Evolutionary conservation across 2,797 vertebrate species (phyloP).

Genomic region (Chrosomus eos): DNA sequence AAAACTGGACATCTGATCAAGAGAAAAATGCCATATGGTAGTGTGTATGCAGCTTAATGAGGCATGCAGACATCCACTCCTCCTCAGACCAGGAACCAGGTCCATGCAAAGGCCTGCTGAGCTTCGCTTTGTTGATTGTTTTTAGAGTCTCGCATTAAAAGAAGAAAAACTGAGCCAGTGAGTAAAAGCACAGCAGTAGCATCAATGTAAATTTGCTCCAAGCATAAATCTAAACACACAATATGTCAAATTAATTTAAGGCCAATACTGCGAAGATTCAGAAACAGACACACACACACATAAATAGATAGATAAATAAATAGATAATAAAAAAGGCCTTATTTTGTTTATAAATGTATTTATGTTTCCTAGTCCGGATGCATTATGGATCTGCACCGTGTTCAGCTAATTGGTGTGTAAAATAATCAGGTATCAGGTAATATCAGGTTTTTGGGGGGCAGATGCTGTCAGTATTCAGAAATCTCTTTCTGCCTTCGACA

Average conservation of each 20-base stretch:
- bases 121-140: conserved; percentile 38
- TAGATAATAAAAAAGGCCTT: background rate
- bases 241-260: conserved; percentile 14
- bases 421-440: too few species aligned
- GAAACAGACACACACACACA: background rate
- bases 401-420: background rate
- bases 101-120: conserved; percentile 40
- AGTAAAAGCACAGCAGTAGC: background rate
- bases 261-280: background rate
- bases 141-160: background rate
- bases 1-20: conserved; percentile 50
- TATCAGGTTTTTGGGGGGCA: background rate
- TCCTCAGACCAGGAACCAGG: conserved; percentile 48
- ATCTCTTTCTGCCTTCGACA: conserved; percentile 62
- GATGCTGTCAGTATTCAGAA: conserved; percentile 13
- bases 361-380: background rate
- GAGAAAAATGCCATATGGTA: conserved; percentile 61
- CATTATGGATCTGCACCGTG: background rate
- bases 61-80: conserved; percentile 57
- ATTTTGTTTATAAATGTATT: background rate
- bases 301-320: too few species aligned
- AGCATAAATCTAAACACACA: conserved; percentile 12
- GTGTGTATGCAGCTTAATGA: conserved; percentile 58
- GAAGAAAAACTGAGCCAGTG: background rate
- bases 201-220: background rate